Percentiles rank a stretch among this genome's conserved stretches.
Evolutionary conservation across 2,797 vertebrate species (phyloP).

Genomic region (Myotis vivesi): DNA sequence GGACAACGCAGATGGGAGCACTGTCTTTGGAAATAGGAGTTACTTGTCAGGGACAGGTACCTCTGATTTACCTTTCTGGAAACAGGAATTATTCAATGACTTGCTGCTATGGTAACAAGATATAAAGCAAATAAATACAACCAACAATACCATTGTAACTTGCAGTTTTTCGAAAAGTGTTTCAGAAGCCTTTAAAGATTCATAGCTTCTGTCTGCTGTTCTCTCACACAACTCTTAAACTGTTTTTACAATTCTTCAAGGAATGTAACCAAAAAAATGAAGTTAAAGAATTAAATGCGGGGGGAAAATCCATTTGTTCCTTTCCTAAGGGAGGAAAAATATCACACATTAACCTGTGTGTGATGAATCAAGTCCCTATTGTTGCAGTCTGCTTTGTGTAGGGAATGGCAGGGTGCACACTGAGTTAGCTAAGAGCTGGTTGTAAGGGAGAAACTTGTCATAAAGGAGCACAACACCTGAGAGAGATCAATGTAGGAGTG

Average conservation of each 20-base stretch:
- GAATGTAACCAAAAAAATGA: constrained; percentile 37
- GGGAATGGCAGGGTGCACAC: not conserved
- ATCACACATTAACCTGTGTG: not conserved
- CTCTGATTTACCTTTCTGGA: not conserved
- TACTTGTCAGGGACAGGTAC: not conserved
- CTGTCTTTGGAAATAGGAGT: not conserved
- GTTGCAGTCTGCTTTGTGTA: not conserved
- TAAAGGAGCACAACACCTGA: constrained; percentile 54
- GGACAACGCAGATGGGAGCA: not conserved
- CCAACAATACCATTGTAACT: not conserved
- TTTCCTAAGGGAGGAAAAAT: not conserved
- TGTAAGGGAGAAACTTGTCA: constrained; percentile 62
- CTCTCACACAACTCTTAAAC: constrained; percentile 32
- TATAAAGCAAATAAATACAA: constrained; percentile 62
- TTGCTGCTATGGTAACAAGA: constrained; percentile 60
- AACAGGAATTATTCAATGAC: not conserved
- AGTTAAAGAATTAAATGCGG: constrained; percentile 29
- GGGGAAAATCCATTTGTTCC: not conserved
- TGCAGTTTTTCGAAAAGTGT: constrained; percentile 28
- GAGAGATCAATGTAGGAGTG: constrained; percentile 53
- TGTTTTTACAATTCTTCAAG: constrained; percentile 48
- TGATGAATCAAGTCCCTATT: constrained; percentile 17
- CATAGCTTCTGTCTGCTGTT: constrained; percentile 12
- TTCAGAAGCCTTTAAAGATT: constrained; percentile 32
- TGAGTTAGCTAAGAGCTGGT: not conserved